Evolutionary conservation across 1,140 invertebrate species (phyloP), one percentile per base, ranked within the genome.

Genomic region (Rhagoletis pomonella): DNA sequence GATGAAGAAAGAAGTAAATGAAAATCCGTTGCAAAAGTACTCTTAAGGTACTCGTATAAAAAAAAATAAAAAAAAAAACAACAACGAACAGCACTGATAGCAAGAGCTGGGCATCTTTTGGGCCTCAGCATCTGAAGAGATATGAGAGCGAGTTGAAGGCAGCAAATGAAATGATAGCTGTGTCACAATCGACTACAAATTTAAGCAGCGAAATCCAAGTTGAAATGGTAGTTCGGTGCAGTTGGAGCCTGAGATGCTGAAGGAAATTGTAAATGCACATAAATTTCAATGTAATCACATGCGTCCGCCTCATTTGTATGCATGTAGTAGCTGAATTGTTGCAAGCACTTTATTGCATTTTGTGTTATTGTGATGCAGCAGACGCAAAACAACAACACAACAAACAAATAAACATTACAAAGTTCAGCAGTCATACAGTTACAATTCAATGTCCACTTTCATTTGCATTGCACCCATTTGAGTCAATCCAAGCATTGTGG

Each of bases 281-380:
- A 85, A 85, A 85, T 85, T 85, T 44, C 55, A 85, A 85, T 62
- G 84, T 85, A 62, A 85, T 85, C 84, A 85, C 55, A 85, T 59
- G 17, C 55, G 19, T 58, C 47, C 73, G 55, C 2, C 73, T n/a
- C 59, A 12, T 55, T 62, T 42, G 1, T 42, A 85, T 50, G 3
- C 14, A 42, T 85, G 29, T 62, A 29, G 29, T 29, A 29, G 84
- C 42, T 55, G 59, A 12, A 44, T 85, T 85, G 6, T 39, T 60
- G 55, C 29, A 39, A 42, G 19, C 29, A 62, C 39, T 85, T 85
- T 62, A 85, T 62, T 59, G 19, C 58, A 4, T 19, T 59, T 39
- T 6, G 6, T 39, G 81, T 42, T 60, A 39, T 42, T 58, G 7
- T 39, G 29, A 29, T 85, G 4, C 29, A 60, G 2, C 55, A 42